Percentiles rank a stretch among this genome's conserved stretches.
Evolutionary conservation across 2,797 vertebrate species (phyloP).

Genomic region (Natrix natrix): DNA sequence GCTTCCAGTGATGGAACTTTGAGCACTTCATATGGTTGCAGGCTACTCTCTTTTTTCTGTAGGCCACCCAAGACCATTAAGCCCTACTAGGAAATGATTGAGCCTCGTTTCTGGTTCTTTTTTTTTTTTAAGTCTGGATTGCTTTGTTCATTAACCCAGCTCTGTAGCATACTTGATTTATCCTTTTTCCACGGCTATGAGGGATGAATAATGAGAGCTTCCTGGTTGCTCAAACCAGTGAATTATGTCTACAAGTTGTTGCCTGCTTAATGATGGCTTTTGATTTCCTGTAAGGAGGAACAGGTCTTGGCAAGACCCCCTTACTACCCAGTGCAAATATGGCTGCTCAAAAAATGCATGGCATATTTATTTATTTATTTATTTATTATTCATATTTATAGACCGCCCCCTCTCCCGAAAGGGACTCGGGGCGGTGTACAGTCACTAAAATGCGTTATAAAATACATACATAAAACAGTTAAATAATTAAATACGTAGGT

Average conservation of each 20-base stretch:
- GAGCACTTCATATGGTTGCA: not conserved
- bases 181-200: conserved; percentile 50
- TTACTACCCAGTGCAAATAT: conserved; percentile 9
- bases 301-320: conserved; percentile 51
- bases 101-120: not conserved
- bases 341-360: conserved; percentile 24
- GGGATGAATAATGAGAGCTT: conserved; percentile 62
- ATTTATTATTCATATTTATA: too few relatives aligned
- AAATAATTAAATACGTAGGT: too few relatives aligned
- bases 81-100: conserved; percentile 35
- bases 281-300: conserved; percentile 42
- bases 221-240: conserved; percentile 58
- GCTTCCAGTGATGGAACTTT: not conserved
- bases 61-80: conserved; percentile 33
- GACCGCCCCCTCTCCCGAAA: too few relatives aligned
- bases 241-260: conserved; percentile 63
- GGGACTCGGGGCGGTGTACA: too few relatives aligned
- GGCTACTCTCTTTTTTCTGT: not conserved
- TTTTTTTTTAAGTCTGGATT: conserved; percentile 10
- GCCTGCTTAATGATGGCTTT: conserved; percentile 59
- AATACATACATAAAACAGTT: too few relatives aligned
- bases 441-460: too few relatives aligned
- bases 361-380: too few relatives aligned
- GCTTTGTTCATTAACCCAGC: conserved; percentile 61
- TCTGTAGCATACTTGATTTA: conserved; percentile 57